Conservation (phyloP, 2,888 invertebrate species). For the Amblyjoppa proteus region DNA sequence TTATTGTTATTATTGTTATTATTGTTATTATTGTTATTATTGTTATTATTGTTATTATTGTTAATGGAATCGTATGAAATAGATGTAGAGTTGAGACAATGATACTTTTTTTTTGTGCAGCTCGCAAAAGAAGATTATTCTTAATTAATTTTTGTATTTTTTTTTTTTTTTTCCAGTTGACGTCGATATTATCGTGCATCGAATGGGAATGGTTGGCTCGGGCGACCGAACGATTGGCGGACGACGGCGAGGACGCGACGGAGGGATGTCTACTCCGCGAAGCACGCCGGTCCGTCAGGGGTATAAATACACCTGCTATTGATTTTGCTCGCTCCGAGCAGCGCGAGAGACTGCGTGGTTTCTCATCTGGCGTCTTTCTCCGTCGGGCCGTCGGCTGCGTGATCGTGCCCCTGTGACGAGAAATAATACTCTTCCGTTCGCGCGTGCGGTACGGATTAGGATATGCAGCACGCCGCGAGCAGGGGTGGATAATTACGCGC, state of each 20-base stretch:
- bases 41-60: no score
- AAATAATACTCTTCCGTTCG: constrained; percentile 31
- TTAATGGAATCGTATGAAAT: no score
- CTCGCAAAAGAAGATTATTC: no score
- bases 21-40: no score
- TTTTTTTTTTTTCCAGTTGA: background rate
- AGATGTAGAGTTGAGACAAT: no score
- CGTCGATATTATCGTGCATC: constrained; percentile 25
- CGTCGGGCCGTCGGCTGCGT: constrained; percentile 5
- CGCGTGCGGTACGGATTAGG: constrained; percentile 28
- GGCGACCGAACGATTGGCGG: constrained; percentile 36
- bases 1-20: no score
- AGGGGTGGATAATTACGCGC: constrained; percentile 13
- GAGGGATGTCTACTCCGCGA: constrained; percentile 51
- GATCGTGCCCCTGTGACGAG: background rate
- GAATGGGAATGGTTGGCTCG: constrained; percentile 34
- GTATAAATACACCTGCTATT: constrained; percentile 67
- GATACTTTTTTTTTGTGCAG: no score
- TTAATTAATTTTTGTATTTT: background rate
- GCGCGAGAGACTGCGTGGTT: constrained; percentile 48
- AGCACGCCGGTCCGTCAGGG: constrained; percentile 52
- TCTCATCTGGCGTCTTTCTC: constrained; percentile 36
- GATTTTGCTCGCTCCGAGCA: constrained; percentile 60
- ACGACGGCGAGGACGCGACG: constrained; percentile 16
- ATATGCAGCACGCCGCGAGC: constrained; percentile 4